Conservation (phyloP, 1,140 invertebrate genomes). For the Drosophila busckii region DNA sequence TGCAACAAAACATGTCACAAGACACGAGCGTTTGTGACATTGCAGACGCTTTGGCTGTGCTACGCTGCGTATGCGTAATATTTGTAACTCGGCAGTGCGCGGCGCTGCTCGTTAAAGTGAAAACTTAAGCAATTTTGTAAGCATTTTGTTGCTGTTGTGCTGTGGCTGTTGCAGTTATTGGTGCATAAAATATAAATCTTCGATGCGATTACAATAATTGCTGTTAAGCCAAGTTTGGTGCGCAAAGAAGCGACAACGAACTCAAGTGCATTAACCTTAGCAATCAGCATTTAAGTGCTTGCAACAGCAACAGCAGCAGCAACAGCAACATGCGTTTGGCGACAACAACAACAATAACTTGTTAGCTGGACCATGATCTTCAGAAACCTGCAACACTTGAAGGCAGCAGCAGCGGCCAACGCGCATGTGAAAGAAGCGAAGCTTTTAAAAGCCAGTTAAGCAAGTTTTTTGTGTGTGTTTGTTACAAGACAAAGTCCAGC, state of each 20-base stretch:
- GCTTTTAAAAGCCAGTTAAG: constrained; percentile 60
- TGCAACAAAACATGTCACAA: constrained; percentile 31
- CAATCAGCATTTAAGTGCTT: constrained; percentile 68
- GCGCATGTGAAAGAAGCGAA: constrained; percentile 44
- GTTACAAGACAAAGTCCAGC: constrained; percentile 34
- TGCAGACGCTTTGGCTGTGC: constrained; percentile 21
- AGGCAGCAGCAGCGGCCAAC: constrained; percentile 30
- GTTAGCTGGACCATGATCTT: constrained; percentile 64
- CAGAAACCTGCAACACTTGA: constrained; percentile 64
- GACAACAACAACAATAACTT: constrained; percentile 55
- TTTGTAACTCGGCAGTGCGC: constrained; percentile 41
- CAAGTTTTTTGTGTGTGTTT: too few species aligned
- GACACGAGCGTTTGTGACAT: constrained; percentile 5
- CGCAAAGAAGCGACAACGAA: constrained; percentile 73
- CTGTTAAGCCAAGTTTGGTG: constrained; percentile 51
- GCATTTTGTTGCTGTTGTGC: too few species aligned
- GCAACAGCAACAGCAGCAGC: constrained; percentile 35
- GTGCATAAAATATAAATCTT: constrained; percentile 55
- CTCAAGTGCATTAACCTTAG: constrained; percentile 73
- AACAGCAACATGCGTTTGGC: constrained; percentile 42
- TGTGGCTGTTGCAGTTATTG: too few species aligned
- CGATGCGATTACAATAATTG: constrained; percentile 6
- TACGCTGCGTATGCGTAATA: constrained; percentile 68
- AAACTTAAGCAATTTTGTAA: constrained; percentile 49
- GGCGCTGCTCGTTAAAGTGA: constrained; percentile 42